These are phyloP conservation scores for Sipunculus nudus DNA, from an alignment of 2,888 invertebrate species.

Conservation along the genomic window DNA sequence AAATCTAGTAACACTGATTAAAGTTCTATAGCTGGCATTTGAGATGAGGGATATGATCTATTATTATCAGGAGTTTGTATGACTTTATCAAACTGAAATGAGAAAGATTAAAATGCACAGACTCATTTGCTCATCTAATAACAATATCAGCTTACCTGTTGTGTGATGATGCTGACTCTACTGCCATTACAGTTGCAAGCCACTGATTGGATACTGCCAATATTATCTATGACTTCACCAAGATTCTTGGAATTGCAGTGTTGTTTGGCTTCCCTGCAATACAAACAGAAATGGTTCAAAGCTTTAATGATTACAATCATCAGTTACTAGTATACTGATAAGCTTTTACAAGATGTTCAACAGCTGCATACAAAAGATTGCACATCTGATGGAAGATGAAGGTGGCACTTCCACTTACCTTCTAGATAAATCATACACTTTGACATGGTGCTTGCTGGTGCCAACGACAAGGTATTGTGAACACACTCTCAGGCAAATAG, in stretches of 20 bases:
- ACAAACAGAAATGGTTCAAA: too few relatives aligned
- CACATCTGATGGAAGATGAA: conserved; percentile 6
- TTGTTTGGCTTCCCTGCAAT: conserved; percentile 79
- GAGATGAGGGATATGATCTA: too few relatives aligned
- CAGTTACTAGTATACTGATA: too few relatives aligned
- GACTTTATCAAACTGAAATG: too few relatives aligned
- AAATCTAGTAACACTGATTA: too few relatives aligned
- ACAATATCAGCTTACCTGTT: too few relatives aligned
- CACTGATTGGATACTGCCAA: conserved; percentile 87
- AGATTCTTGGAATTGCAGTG: conserved; percentile 83
- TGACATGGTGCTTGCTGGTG: conserved; percentile 87
- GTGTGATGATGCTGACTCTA: conserved; percentile 85
- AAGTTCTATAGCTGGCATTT: too few relatives aligned
- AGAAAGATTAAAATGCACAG: too few relatives aligned
- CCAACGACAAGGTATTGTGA: conserved; percentile 84
- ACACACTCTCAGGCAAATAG: conserved; percentile 86
- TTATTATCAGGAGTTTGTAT: too few relatives aligned
- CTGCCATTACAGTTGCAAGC: conserved; percentile 85
- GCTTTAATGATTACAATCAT: too few relatives aligned
- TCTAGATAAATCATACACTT: conserved; percentile 89
- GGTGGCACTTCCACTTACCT: conserved; percentile 67
- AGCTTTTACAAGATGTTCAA: too few relatives aligned
- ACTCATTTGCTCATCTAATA: too few relatives aligned
- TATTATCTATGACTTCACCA: conserved; percentile 83
- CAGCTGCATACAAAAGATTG: not conserved